These are phyloP conservation scores for Gambelia wislizenii DNA, from an alignment of 2,797 vertebrate species.

Conservation along the genomic window DNA sequence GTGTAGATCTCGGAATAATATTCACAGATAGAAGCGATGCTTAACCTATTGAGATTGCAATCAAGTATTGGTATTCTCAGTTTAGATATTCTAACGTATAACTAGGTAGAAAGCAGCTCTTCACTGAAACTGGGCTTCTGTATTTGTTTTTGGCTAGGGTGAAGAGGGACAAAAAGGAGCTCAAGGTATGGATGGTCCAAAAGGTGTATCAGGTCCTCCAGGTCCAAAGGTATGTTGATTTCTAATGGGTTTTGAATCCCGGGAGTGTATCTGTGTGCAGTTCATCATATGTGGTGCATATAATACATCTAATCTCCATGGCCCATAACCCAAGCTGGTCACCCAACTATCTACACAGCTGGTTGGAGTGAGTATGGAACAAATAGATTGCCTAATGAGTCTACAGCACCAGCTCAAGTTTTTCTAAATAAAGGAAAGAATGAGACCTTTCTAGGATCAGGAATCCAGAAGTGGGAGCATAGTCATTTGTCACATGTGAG, in stretches of 20 bases:
- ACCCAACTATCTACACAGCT: background rate
- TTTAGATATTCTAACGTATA: background rate
- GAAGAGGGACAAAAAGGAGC: conserved; percentile 84
- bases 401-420: background rate
- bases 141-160: conserved; percentile 78
- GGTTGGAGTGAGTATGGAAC: background rate
- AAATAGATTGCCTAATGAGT: background rate
- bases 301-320: background rate
- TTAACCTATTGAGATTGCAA: background rate
- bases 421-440: background rate
- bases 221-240: conserved; percentile 84
- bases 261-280: background rate
- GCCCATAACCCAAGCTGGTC: background rate
- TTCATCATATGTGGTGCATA: background rate
- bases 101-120: conserved; percentile 22
- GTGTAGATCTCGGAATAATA: background rate
- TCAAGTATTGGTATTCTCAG: background rate
- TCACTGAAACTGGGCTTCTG: background rate
- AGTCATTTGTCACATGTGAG: background rate
- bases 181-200: conserved; percentile 79
- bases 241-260: background rate
- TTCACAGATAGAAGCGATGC: background rate
- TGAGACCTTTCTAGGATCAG: background rate
- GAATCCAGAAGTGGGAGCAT: background rate
- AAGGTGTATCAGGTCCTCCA: conserved; percentile 78